Evolutionary conservation across 1,140 invertebrate genomes (phyloP).

Genomic region (Globodera rostochiensis): DNA sequence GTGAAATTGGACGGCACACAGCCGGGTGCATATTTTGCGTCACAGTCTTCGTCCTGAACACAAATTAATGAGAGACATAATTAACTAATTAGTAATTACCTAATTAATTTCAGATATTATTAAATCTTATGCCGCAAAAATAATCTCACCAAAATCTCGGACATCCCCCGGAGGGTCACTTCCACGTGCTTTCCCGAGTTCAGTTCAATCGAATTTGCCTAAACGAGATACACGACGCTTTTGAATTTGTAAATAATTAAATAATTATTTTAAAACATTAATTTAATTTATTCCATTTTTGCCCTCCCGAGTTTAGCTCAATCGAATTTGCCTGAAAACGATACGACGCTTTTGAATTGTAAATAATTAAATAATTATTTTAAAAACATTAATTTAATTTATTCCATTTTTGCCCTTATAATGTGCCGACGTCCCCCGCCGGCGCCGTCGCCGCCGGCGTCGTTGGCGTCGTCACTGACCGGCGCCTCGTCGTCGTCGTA

Average conservation of each 20-base stretch:
- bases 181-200: conserved; percentile 35
- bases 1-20: conserved; percentile 14
- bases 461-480: not conserved
- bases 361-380: too few relatives aligned
- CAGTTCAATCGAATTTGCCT: conserved; percentile 29
- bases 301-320: conserved; percentile 24
- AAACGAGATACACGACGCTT: not conserved
- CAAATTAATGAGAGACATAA: not conserved
- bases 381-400: too few relatives aligned
- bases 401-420: not conserved
- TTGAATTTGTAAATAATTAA: too few relatives aligned
- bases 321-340: conserved; percentile 25
- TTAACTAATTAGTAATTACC: not conserved
- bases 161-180: conserved; percentile 28
- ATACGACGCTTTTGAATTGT: too few relatives aligned
- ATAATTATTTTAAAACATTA: too few relatives aligned
- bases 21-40: not conserved
- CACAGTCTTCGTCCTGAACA: conserved; percentile 23
- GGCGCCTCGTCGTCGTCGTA: conserved; percentile 23
- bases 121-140: not conserved
- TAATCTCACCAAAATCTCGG: conserved; percentile 23
- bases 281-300: not conserved
- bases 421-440: not conserved
- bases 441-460: too few relatives aligned
- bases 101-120: not conserved